Evolutionary conservation across 2,888 invertebrate genomes (phyloP), one percentile per base, ranked within the genome.

Genomic region (Cephus runcator): DNA sequence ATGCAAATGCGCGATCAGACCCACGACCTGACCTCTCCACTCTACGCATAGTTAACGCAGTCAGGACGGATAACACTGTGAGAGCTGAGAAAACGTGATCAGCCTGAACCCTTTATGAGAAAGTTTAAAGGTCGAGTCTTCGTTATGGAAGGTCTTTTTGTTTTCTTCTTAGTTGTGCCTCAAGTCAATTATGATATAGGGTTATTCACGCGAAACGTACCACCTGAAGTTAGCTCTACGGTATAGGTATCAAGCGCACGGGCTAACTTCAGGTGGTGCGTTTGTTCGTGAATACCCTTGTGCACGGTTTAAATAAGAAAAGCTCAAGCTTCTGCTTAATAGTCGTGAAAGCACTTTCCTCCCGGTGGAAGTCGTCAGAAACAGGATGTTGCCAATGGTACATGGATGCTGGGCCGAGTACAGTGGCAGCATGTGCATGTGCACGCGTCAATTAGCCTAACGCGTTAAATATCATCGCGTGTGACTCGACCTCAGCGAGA

Each of bases 371-470:
- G 56, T 56, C 23, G 23, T 56, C 56, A 23, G 56, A 56, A 56
- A 56, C 56, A 56, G 56, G 56, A 56, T 56, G 56, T 56, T 56
- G 56, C 56, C 56, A 56, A 56, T 56, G 56, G 56, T 56, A 56
- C 56, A 9, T 56, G 56, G 23, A 56, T 15, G 23, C 56, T 23
- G 23, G 23, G 56, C 56, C 56, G 23, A 23, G 56, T 56, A 23
- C 6, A 9, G 2, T 23, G 56, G 56, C 23, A 56, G 56, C 77
- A 76, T 75, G 73, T 73, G 71, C 76, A 75, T 71, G 75, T 34
- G 77, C 81, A 81, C 79, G 81, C 79, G 81, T 80, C 76, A 81
- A 81, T 81, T 79, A 76, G 75, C 56, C 23, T 73, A 77, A 76
- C 76, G 73, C 75, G 40, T 40, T 56, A 23, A 56, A 56, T 56